Evolutionary conservation across 2,888 invertebrate species (phyloP).

Genomic region (Geophilus truncorum): DNA sequence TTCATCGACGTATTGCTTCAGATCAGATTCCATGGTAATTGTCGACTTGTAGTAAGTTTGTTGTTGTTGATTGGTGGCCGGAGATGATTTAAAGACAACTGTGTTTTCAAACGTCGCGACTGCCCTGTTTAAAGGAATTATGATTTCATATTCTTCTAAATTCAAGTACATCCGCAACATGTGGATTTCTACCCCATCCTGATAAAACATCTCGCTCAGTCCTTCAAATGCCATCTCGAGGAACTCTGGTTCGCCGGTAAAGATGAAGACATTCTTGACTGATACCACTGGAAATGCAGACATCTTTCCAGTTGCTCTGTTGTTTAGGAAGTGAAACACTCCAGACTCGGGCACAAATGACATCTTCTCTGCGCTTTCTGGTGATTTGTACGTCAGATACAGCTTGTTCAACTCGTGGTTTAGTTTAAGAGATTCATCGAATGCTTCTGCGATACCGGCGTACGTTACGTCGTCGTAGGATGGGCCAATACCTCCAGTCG

Average conservation of each 20-base stretch:
- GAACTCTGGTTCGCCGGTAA: slow-evolving; percentile 64
- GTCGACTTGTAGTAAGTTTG: slow-evolving; percentile 55
- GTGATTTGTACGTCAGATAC: slow-evolving; percentile 35
- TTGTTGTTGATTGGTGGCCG: slow-evolving; percentile 49
- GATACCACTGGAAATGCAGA: slow-evolving; percentile 53
- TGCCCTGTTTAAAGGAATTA: slow-evolving; percentile 50
- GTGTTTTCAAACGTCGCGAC: slow-evolving; percentile 50
- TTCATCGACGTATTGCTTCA: slow-evolving; percentile 45
- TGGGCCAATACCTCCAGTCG: slow-evolving; percentile 71
- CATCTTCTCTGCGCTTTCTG: slow-evolving; percentile 43
- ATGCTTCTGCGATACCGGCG: slow-evolving; percentile 58
- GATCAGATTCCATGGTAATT: slow-evolving; percentile 53
- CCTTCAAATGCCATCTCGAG: slow-evolving; percentile 46
- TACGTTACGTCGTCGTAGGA: slow-evolving; percentile 74
- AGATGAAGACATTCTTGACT: slow-evolving; percentile 61
- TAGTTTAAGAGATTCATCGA: slow-evolving; percentile 47
- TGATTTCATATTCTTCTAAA: slow-evolving; percentile 46
- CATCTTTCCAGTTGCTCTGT: slow-evolving; percentile 47
- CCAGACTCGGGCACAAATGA: slow-evolving; percentile 48
- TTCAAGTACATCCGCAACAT: slow-evolving; percentile 43
- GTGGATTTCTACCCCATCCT: slow-evolving; percentile 44
- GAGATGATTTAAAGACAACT: slow-evolving; percentile 59
- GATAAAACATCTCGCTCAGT: slow-evolving; percentile 46
- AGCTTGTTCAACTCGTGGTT: slow-evolving; percentile 47
- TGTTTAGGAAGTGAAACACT: slow-evolving; percentile 53